Evolutionary conservation across 2,113 vertebrate species (phyloP).

Genomic region (Arizona elegans): DNA sequence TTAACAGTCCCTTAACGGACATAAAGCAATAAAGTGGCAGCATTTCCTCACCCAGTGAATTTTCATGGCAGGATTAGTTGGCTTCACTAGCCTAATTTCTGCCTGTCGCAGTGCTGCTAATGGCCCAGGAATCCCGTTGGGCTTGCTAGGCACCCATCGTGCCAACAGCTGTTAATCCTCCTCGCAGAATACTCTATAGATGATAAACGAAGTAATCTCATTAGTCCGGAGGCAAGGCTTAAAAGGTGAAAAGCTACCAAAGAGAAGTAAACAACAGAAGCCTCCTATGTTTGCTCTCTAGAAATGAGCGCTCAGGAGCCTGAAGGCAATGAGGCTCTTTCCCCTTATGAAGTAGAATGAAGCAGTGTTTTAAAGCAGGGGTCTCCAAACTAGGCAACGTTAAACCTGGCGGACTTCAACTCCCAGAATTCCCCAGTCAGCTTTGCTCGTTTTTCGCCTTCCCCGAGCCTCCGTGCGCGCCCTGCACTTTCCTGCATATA

Average conservation of each 20-base stretch:
- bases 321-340: too few relatives aligned
- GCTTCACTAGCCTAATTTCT: neutral
- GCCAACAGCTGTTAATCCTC: neutral
- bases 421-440: too few relatives aligned
- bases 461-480: too few relatives aligned
- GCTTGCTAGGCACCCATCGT: neutral
- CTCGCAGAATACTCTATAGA: neutral
- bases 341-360: neutral
- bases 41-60: neutral
- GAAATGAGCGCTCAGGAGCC: neutral
- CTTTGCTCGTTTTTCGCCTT: too few relatives aligned
- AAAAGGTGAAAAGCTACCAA: neutral
- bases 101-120: neutral
- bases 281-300: neutral
- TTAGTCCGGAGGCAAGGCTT: neutral
- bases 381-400: too few relatives aligned
- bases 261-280: neutral
- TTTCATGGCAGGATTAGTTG: neutral
- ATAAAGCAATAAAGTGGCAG: neutral
- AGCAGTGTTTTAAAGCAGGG: neutral
- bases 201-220: neutral
- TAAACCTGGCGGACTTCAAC: too few relatives aligned
- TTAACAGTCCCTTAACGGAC: neutral
- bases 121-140: neutral
- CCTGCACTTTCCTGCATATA: too few relatives aligned